Percentiles rank a stretch among this genome's conserved stretches.
phyloP scores from a whole-genome alignment of 1,140 invertebrate species.

The Pararge aegeria region DNA sequence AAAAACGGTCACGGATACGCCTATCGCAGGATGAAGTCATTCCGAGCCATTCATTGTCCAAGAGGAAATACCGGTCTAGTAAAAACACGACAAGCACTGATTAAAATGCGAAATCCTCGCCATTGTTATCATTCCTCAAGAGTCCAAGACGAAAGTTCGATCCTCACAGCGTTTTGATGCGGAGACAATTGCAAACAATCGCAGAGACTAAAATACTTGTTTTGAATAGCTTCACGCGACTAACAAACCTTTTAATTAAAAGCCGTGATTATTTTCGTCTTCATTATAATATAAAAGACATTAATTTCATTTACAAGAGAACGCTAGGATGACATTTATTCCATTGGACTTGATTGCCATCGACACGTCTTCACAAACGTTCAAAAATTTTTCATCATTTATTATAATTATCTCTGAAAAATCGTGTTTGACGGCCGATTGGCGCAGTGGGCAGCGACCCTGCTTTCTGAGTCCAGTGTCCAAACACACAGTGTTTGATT shows the following conservation, averaged over 20 bases:
- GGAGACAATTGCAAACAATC: constrained; percentile 2
- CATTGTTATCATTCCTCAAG: not conserved
- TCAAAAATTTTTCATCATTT: too few relatives aligned
- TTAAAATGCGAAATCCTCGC: constrained; percentile 12
- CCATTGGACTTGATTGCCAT: too few relatives aligned
- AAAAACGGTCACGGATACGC: constrained; percentile 8
- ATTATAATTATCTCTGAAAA: too few relatives aligned
- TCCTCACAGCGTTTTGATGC: not conserved
- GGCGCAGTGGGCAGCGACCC: too few relatives aligned
- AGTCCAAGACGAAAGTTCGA: not conserved
- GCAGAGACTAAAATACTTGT: not conserved
- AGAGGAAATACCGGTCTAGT: constrained; percentile 19
- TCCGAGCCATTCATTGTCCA: constrained; percentile 16
- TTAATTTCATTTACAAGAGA: too few relatives aligned
- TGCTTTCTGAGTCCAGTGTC: too few relatives aligned
- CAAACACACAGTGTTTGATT: too few relatives aligned
- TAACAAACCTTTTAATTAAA: constrained; percentile 2
- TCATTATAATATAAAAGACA: too few relatives aligned
- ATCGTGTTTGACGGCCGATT: too few relatives aligned
- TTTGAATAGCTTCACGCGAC: not conserved
- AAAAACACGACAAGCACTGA: constrained; percentile 16
- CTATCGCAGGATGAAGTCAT: constrained; percentile 17
- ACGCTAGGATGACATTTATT: too few relatives aligned
- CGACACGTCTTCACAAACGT: too few relatives aligned
- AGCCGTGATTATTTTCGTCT: not conserved